Base-by-base conservation (phyloP, 2,888 invertebrate genomes). In the Cynaeus angustus region DNA sequence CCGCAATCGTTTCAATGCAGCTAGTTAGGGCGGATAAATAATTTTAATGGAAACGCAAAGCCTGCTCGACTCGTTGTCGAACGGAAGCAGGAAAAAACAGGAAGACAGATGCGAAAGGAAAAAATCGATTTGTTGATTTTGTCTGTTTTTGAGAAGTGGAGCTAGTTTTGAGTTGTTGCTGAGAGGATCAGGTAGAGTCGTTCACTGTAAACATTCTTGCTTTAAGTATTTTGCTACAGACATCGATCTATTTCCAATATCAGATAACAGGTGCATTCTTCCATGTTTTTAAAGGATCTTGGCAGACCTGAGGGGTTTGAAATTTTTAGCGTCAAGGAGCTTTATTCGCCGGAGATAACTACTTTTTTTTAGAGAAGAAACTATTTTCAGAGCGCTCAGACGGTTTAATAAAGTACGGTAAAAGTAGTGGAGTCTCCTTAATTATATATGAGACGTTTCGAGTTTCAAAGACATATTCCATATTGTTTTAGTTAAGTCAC, bases 191-290 rank as follows among this genome's bases (percentile, higher is more conserved):
- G 56, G 16, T 62, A 43, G 55, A 69, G 21, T 67, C 71, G 67
- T 52, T 72, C 71, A 71, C 55, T 66, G 66, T 68, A 71, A 64
- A 50, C 67, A 59, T 67, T 59, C 67, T 21, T 64, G 66, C 72
- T 66, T 64, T 59, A 58, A 50, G 48, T 56, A 67, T 70, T 59
- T 58, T 46, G 21, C 55, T 26, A 59, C 21, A 37, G 26, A 52
- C 41, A 72, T 74, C 75, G 74, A 75, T 75, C 65, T 70, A 66
- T 70, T 68, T 21, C 21, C 21, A 62, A 37, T 37, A 37, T 37
- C 45, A 10, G 10, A 7, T 45, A 37, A 37, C 37, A n/a, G n/a
- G 37, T 37, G n/a, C 37, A 37, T 37, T 21, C 37, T 37, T 37
- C 37, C 37, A n/a, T 37, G 37, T 37, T 37, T 37, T n/a, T n/a